These are phyloP conservation scores for Lepus europaeus DNA, from an alignment of 2,113 vertebrate genomes.

Conservation along the genomic window DNA sequence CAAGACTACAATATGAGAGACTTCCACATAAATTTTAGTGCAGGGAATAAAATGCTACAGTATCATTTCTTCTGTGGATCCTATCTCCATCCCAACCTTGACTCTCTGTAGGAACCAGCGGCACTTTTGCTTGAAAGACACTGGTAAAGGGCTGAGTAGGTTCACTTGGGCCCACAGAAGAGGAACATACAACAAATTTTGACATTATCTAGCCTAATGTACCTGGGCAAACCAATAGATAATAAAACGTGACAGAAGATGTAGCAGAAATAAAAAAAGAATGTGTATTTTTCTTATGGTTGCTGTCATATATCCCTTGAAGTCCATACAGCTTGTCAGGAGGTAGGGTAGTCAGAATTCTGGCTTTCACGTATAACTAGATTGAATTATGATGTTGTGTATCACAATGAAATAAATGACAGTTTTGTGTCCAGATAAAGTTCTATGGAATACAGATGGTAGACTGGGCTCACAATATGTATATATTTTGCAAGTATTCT, in stretches of 20 bases:
- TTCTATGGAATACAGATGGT: not conserved
- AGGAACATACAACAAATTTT: not conserved
- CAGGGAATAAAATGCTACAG: not conserved
- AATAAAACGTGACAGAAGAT: not conserved
- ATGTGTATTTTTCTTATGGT: not conserved
- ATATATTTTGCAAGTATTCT: not conserved
- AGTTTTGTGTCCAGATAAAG: not conserved
- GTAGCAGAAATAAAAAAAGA: not conserved
- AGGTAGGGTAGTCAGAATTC: not conserved
- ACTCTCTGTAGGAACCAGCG: not conserved
- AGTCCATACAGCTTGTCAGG: not conserved
- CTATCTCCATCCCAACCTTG: not conserved
- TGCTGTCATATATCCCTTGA: not conserved
- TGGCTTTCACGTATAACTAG: not conserved
- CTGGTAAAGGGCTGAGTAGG: not conserved
- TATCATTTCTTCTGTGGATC: not conserved
- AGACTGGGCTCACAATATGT: not conserved
- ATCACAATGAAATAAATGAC: slow-evolving; percentile 1
- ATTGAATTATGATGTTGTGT: not conserved
- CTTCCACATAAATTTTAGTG: not conserved
- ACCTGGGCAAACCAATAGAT: not conserved
- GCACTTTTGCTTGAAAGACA: not conserved
- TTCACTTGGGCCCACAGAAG: not conserved
- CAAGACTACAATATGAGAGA: not conserved
- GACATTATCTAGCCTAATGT: not conserved